phyloP scores from a whole-genome alignment of 2,113 vertebrate genomes.

The Paratilapia polleni region DNA sequence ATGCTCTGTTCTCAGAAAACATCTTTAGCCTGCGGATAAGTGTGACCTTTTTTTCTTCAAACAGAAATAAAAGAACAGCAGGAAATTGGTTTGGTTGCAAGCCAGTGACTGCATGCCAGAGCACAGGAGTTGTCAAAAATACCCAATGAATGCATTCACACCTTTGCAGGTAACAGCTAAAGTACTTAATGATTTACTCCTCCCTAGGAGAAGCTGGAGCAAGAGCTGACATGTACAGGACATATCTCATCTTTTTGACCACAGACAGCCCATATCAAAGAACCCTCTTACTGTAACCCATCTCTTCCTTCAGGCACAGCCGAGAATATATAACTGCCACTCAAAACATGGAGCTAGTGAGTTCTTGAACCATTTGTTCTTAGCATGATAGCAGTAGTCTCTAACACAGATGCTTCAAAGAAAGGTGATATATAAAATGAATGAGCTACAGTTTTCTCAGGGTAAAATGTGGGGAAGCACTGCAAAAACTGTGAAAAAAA shows the following conservation, averaged over 20 bases:
- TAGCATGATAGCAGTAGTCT: background rate
- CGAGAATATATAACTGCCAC: slow-evolving; percentile 18
- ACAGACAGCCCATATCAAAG: slow-evolving; percentile 31
- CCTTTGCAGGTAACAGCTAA: slow-evolving; percentile 8
- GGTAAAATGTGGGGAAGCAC: background rate
- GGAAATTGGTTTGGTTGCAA: slow-evolving; percentile 25
- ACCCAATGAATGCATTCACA: background rate
- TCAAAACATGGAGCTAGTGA: slow-evolving; percentile 19
- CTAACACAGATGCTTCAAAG: background rate
- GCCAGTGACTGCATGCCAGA: background rate
- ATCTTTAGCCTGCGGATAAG: slow-evolving; percentile 20
- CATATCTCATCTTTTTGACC: slow-evolving; percentile 32
- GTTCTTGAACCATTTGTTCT: slow-evolving; percentile 32
- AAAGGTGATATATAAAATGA: background rate
- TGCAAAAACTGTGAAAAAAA: background rate
- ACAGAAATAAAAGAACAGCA: background rate
- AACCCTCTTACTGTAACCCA: slow-evolving; percentile 4
- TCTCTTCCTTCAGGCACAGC: slow-evolving; percentile 21
- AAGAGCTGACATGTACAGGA: slow-evolving; percentile 53
- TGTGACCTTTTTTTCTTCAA: slow-evolving; percentile 1
- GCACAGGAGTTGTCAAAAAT: slow-evolving; percentile 1
- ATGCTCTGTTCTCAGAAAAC: slow-evolving; percentile 11
- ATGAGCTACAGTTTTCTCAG: background rate
- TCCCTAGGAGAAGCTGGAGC: slow-evolving; percentile 16
- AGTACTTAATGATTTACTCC: slow-evolving; percentile 54